Conservation (phyloP, 2,888 invertebrate genomes). For the Pollenia amentaria region DNA sequence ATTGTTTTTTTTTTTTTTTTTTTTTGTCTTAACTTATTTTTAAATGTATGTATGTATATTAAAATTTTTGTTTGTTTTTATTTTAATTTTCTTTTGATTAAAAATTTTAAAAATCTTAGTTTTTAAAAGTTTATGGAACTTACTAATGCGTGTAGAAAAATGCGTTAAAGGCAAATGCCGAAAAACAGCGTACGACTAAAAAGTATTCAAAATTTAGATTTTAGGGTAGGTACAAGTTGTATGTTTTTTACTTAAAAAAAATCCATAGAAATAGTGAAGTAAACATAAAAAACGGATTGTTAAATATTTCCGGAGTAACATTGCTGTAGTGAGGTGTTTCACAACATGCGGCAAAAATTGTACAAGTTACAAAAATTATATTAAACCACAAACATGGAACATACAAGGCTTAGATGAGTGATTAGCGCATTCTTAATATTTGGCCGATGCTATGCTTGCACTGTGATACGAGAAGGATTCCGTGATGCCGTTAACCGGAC, state of each 20-base stretch:
- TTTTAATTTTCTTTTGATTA: slow-evolving; percentile 12
- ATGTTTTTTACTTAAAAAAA: neutral
- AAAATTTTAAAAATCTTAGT: neutral
- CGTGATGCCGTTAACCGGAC: too few species aligned
- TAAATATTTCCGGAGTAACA: slow-evolving; percentile 24
- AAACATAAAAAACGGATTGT: neutral
- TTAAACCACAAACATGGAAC: too few species aligned
- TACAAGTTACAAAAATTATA: too few species aligned
- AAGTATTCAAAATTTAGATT: slow-evolving; percentile 15
- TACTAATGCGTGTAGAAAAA: slow-evolving; percentile 27
- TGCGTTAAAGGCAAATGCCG: neutral
- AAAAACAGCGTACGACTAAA: slow-evolving; percentile 7
- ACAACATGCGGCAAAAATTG: too few species aligned
- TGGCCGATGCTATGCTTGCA: too few species aligned
- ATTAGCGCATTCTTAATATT: too few species aligned
- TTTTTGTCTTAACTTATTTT: neutral
- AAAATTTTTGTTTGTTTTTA: slow-evolving; percentile 13
- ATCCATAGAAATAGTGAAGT: neutral
- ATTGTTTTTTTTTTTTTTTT: slow-evolving; percentile 23
- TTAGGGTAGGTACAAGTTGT: neutral
- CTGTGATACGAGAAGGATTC: too few species aligned
- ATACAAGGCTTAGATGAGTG: too few species aligned
- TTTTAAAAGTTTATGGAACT: slow-evolving; percentile 10
- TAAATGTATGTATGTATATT: too few species aligned
- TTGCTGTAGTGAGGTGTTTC: neutral